Evolutionary conservation across 2,113 vertebrate species (phyloP), one percentile per base, ranked within the genome.

Genomic region (Motacilla alba): DNA sequence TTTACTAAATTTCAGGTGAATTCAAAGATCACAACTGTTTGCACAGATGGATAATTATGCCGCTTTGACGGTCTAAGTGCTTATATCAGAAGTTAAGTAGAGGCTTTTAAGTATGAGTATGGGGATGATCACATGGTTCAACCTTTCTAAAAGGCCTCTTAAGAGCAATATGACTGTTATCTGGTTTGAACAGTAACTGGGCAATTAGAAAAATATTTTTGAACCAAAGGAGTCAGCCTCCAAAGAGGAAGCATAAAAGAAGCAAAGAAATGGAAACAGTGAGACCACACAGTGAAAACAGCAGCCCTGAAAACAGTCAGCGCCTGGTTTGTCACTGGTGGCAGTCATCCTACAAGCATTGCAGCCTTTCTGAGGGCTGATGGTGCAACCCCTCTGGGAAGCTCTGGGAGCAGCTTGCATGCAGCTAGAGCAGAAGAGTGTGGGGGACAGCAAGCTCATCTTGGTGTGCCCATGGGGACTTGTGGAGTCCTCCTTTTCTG

Each of bases 401-500:
- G 24, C 46, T 21, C 47, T 41, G n/a, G 18, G 27, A 49, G 7
- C 26, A 70, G 52, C 39, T 35, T 62, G 24, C 31, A 17, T 2
- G 10, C 31, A 33, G 27, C 26, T 46, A 13, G 6, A 22, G 19
- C 24, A 24, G 19, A 0, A 0, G 1, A 41, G 3, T 4, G 33
- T 0, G 1, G 27, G 39, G 7, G 2, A 7, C 30, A 43, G 59
- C 18, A 41, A 66, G 31, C 13, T 26, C 15, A 43, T 8, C 28
- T 72, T 0, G 0, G 9, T 12, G 6, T 21, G 6, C 1, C 0
- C 13, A 0, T 19, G 41, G 9, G 43, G 30, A 39, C 7, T 18
- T 8, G 20, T 26, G 31, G 26, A 73, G 59, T 21, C 9, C 17
- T 74, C 15, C 9, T 24, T 67, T 39, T 20, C 21, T 31, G 22